Evolutionary conservation across 2,888 invertebrate genomes (phyloP).

Genomic region (Tolmerus cingulatus): DNA sequence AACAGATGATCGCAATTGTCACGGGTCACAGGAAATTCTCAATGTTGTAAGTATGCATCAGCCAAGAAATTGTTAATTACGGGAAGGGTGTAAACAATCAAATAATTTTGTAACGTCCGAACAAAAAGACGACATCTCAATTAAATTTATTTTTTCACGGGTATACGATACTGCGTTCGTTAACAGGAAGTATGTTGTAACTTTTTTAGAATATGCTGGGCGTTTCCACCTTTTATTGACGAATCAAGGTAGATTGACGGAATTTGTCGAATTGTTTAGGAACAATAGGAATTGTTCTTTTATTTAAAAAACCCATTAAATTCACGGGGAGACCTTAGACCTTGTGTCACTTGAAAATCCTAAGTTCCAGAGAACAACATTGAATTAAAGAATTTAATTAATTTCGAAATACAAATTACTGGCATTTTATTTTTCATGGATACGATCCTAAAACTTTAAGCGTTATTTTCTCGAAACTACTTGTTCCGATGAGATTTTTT

Average conservation of each 20-base stretch:
- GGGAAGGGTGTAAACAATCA: not conserved
- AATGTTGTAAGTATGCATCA: not conserved
- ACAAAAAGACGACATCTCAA: not conserved
- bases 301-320: not conserved
- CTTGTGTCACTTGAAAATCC: not conserved
- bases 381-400: too few relatives aligned
- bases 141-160: not conserved
- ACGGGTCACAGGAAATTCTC: not conserved
- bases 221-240: not conserved
- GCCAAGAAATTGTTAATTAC: not conserved
- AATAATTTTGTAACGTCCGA: not conserved
- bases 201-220: not conserved
- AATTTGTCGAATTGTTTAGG: not conserved
- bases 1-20: not conserved
- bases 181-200: not conserved
- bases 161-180: not conserved
- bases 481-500: too few relatives aligned
- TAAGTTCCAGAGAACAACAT: not conserved
- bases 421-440: too few relatives aligned
- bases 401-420: too few relatives aligned
- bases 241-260: not conserved
- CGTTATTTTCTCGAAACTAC: too few relatives aligned
- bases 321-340: not conserved
- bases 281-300: not conserved
- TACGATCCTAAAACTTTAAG: too few relatives aligned